phyloP scores from a whole-genome alignment of 2,113 vertebrate species.

The Myxocyprinus asiaticus region DNA sequence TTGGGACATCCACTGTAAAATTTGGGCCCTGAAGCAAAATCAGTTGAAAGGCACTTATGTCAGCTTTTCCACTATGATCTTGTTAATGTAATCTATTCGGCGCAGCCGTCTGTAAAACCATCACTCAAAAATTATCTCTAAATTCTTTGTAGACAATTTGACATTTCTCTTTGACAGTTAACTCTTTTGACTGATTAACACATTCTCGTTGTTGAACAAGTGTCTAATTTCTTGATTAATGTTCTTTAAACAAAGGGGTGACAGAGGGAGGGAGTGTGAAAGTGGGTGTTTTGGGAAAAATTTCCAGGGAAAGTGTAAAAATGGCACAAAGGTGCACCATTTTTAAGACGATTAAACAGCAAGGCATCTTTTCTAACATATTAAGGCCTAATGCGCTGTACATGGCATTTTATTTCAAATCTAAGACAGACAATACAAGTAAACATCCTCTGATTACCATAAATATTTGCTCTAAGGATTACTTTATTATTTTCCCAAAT shows the following conservation, averaged over 20 bases:
- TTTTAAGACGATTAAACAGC: slow-evolving; percentile 3
- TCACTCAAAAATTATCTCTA: slow-evolving; percentile 18
- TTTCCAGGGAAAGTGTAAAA: not conserved
- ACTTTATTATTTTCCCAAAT: not conserved
- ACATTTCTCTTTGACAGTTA: slow-evolving; percentile 30
- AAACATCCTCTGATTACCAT: not conserved
- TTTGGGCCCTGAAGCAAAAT: no score
- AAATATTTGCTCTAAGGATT: not conserved
- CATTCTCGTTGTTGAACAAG: slow-evolving; percentile 6
- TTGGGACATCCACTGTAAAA: no score
- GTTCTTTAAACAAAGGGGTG: slow-evolving; percentile 1
- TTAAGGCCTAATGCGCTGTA: not conserved
- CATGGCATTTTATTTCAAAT: not conserved
- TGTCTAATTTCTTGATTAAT: slow-evolving; percentile 24
- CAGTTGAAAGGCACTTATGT: no score
- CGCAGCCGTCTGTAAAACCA: slow-evolving; percentile 12
- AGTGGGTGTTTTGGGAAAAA: not conserved
- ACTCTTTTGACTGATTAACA: slow-evolving; percentile 28
- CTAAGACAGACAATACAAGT: not conserved
- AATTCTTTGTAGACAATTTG: slow-evolving; percentile 24
- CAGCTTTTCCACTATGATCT: slow-evolving; percentile 10
- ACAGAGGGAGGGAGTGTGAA: not conserved
- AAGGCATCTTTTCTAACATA: not conserved
- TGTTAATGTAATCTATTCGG: slow-evolving; percentile 28
- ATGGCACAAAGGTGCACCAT: not conserved